Evolutionary conservation across 2,888 invertebrate species (phyloP).

Genomic region (Ametastegia equiseti): DNA sequence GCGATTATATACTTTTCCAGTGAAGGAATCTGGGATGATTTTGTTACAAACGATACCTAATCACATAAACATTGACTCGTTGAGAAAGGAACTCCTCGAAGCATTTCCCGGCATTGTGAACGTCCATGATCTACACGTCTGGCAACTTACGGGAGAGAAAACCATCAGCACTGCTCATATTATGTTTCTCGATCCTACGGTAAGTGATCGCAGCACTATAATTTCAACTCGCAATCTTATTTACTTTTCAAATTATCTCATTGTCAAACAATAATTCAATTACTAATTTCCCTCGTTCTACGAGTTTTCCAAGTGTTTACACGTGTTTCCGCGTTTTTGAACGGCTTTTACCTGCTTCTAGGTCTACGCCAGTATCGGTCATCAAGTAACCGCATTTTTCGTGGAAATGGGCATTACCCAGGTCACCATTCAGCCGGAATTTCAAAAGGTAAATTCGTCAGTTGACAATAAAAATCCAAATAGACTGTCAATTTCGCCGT

Average conservation of each 20-base stretch:
- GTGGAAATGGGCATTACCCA: slow-evolving; percentile 88
- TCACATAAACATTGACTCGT: slow-evolving; percentile 87
- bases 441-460: slow-evolving; percentile 73
- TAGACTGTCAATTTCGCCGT: neutral
- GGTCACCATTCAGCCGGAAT: slow-evolving; percentile 93
- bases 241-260: no score
- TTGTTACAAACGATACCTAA: slow-evolving; percentile 95
- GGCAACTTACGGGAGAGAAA: slow-evolving; percentile 89
- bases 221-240: neutral
- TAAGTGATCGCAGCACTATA: slow-evolving; percentile 65
- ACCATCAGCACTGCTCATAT: slow-evolving; percentile 92
- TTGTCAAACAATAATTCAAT: no score
- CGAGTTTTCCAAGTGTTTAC: no score
- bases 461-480: neutral
- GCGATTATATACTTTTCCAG: no score
- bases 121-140: slow-evolving; percentile 93
- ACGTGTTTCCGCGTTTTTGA: no score
- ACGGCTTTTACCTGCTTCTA: slow-evolving; percentile 63
- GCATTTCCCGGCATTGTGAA: slow-evolving; percentile 85
- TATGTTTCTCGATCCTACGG: slow-evolving; percentile 82
- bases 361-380: slow-evolving; percentile 79
- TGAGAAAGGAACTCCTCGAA: slow-evolving; percentile 81
- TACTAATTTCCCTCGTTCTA: no score
- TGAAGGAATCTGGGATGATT: slow-evolving; percentile 93
- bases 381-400: slow-evolving; percentile 86